Evolutionary conservation across 2,888 invertebrate genomes (phyloP), one percentile per base, ranked within the genome.

Genomic region (Gymnosoma rotundatum): DNA sequence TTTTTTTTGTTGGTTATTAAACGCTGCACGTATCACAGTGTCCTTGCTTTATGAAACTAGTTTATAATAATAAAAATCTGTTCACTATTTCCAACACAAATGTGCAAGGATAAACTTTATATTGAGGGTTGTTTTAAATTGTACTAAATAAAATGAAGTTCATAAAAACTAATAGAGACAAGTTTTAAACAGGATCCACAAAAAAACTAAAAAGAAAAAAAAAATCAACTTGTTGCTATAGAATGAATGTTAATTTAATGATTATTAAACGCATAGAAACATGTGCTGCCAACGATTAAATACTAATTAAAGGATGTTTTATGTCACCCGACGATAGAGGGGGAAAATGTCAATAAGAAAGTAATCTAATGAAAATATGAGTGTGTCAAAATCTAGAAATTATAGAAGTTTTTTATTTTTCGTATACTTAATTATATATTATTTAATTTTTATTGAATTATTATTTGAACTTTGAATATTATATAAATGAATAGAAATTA

Each of bases 111-210:
- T 75, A 74, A 83, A 83, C 66, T 79, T 83, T 79, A 9, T 73
- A 50, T 70, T 81, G 56, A 18, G 61, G 75, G 36, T 25, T 52
- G 73, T 81, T 73, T 72, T 78, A 60, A 70, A 58, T 66, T 64
- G 58, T 78, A 36, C 50, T 16, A 78, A 83, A 73, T 58, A 63
- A 78, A 67, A 63, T 32, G 72, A 61, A 69, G 78, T 81, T 81
- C 50, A 84, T 70, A 70, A 84, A 78, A 78, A 78, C 78, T 78
- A 67, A 69, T 81, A 70, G 70, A 82, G 70, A 76, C 64, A 74
- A 64, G 74, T 78, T 74, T 78, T 20, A 54, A 66, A 66, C 52
- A 52, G 45, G 38, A 81, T 70, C 60, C 52, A n/a, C n/a, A n/a
- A n/a, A n/a, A n/a, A n/a, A n/a, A n/a, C n/a, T n/a, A n/a, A n/a